Conservation (phyloP, 1,140 invertebrate genomes). For the Trinorchestia longiramus region DNA sequence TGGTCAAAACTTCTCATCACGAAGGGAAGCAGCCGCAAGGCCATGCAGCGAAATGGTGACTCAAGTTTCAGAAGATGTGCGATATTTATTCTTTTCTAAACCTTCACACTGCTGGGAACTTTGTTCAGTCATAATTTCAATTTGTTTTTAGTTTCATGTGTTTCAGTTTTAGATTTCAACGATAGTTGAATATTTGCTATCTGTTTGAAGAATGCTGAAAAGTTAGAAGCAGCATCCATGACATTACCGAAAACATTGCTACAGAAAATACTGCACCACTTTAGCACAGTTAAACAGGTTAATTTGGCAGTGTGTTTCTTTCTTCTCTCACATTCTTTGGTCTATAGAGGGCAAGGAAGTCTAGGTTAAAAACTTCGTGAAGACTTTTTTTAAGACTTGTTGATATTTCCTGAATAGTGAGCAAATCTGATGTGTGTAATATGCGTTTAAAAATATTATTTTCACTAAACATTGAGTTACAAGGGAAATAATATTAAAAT, state of each 20-base stretch:
- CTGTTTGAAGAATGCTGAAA: too few relatives aligned
- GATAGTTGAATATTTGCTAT: too few relatives aligned
- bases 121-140: neutral
- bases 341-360: neutral
- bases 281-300: neutral
- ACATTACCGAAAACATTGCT: too few relatives aligned
- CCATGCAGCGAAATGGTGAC: neutral
- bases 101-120: neutral
- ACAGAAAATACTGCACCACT: too few relatives aligned
- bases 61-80: neutral
- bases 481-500: neutral
- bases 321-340: neutral
- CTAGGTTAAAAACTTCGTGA: neutral
- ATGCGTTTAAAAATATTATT: neutral
- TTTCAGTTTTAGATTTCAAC: too few relatives aligned
- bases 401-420: neutral
- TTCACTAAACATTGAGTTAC: neutral
- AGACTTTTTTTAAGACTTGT: neutral
- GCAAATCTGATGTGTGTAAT: neutral
- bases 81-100: neutral
- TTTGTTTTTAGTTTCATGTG: neutral
- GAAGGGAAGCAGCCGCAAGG: neutral
- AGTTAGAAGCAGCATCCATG: too few relatives aligned
- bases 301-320: neutral
- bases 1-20: neutral